Conservation (phyloP, 1,140 invertebrate species). For the Aphelinus certus region DNA sequence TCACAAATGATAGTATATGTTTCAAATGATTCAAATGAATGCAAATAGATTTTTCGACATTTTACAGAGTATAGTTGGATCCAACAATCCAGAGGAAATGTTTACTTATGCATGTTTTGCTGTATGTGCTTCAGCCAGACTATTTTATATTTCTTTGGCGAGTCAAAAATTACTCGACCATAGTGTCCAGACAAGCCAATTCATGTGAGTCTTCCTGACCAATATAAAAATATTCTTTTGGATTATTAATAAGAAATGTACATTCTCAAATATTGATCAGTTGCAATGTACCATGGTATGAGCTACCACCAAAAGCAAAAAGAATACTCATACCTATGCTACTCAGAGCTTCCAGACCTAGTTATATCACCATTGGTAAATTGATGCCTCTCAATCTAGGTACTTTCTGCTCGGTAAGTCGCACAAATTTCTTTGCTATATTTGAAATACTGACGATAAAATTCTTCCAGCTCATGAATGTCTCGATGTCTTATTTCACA, state of each 20-base stretch:
- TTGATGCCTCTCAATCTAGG: conserved; percentile 15
- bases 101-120: neutral
- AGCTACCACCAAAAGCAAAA: conserved; percentile 3
- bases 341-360: conserved; percentile 18
- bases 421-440: neutral
- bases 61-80: too few relatives aligned
- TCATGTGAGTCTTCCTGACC: conserved; percentile 2
- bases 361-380: conserved; percentile 14
- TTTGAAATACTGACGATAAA: neutral
- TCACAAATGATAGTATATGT: too few relatives aligned
- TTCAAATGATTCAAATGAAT: too few relatives aligned
- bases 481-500: conserved; percentile 28
- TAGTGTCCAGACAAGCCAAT: neutral
- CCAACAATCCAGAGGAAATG: neutral
- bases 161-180: conserved; percentile 11
- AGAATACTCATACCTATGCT: conserved; percentile 13
- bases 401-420: conserved; percentile 16
- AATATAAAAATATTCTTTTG: neutral
- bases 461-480: conserved; percentile 21
- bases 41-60: too few relatives aligned
- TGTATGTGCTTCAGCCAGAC: neutral
- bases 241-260: neutral
- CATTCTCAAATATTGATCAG: neutral
- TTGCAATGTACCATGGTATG: conserved; percentile 10
- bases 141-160: conserved; percentile 25